phyloP scores from a whole-genome alignment of 2,888 invertebrate genomes.

The Willowsia nigromaculata region DNA sequence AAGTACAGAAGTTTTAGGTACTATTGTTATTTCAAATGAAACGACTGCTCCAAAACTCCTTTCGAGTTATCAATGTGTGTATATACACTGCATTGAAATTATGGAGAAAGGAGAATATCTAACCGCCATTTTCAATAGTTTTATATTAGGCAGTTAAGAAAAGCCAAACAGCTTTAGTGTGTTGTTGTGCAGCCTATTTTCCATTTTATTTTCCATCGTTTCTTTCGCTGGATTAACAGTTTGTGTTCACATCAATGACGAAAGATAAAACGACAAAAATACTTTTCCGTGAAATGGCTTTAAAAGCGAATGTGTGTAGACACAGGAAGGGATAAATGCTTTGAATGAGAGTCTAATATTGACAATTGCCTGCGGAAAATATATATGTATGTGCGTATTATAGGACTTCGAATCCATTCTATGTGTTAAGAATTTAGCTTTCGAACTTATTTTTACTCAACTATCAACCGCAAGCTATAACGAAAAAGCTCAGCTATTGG shows the following conservation, averaged over 20 bases:
- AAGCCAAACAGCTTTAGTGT: constrained; percentile 3
- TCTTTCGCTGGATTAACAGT: constrained; percentile 34
- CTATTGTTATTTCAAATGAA: background rate
- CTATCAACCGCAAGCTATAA: background rate
- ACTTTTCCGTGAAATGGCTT: background rate
- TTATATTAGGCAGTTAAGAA: constrained; percentile 8
- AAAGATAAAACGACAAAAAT: constrained; percentile 38
- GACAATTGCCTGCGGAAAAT: background rate
- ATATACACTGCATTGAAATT: background rate
- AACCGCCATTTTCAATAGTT: background rate
- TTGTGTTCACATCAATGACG: constrained; percentile 22
- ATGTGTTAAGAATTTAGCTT: background rate
- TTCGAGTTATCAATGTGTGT: background rate
- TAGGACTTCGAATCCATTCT: too few species aligned
- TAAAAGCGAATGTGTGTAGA: background rate
- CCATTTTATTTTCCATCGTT: constrained; percentile 28
- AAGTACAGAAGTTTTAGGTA: constrained; percentile 8
- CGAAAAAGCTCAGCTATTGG: background rate
- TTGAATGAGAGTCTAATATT: background rate
- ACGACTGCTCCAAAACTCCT: background rate
- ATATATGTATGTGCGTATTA: background rate
- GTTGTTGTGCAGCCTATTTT: constrained; percentile 14
- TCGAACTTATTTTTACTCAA: background rate
- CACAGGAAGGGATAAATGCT: background rate
- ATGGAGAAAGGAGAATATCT: background rate